phyloP scores from a whole-genome alignment of 2,888 invertebrate genomes.

The Malthinus seriepunctatus region DNA sequence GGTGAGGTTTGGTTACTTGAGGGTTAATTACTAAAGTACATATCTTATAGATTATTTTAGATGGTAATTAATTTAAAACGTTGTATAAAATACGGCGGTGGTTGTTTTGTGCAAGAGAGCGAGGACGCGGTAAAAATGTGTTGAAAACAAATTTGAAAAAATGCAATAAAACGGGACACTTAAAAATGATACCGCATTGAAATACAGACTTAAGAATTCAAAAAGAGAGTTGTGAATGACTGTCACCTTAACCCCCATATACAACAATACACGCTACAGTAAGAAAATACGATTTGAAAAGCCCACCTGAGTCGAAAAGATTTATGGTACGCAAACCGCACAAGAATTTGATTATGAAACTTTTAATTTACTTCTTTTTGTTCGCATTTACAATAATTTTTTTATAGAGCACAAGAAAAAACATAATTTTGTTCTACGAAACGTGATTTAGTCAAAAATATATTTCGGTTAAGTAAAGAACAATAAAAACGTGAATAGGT shows the following conservation, averaged over 20 bases:
- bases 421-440: too few relatives aligned
- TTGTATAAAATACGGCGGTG: neutral
- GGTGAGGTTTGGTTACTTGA: constrained; percentile 29
- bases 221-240: constrained; percentile 32
- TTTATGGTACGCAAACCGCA: constrained; percentile 33
- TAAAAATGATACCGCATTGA: too few relatives aligned
- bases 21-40: constrained; percentile 29
- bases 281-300: constrained; percentile 32
- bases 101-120: too few relatives aligned
- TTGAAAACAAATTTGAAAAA: too few relatives aligned
- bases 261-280: constrained; percentile 34
- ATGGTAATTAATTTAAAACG: neutral
- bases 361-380: too few relatives aligned
- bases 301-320: constrained; percentile 39
- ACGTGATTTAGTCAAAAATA: too few relatives aligned
- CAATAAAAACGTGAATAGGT: too few relatives aligned
- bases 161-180: too few relatives aligned
- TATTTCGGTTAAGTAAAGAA: too few relatives aligned
- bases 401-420: too few relatives aligned
- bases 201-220: neutral
- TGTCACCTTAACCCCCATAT: constrained; percentile 33
- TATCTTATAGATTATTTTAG: constrained; percentile 31
- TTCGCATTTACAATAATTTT: too few relatives aligned
- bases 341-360: constrained; percentile 8
- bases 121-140: too few relatives aligned